phyloP scores from a whole-genome alignment of 2,888 invertebrate genomes.

The Piscicola geometra region DNA sequence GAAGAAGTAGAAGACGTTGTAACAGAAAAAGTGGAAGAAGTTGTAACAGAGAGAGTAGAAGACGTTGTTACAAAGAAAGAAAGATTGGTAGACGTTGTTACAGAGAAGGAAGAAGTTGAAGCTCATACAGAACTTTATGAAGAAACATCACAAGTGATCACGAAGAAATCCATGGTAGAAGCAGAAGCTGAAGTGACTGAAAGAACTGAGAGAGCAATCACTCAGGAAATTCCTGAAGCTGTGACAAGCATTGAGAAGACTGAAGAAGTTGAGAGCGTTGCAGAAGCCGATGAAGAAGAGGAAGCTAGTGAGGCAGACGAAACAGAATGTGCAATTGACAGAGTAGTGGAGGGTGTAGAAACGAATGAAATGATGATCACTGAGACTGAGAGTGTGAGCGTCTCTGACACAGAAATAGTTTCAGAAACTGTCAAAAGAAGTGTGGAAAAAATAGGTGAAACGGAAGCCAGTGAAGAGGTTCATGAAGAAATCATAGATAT shows the following conservation, averaged over 20 bases:
- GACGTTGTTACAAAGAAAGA: background rate
- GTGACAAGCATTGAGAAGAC: background rate
- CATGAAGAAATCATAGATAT: no score
- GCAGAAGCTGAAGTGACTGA: background rate
- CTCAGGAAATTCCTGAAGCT: background rate
- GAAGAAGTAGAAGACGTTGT: background rate
- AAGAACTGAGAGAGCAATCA: background rate
- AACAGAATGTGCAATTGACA: no score
- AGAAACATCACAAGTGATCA: background rate
- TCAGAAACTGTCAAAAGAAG: no score
- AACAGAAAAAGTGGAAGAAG: background rate
- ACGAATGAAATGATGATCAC: no score
- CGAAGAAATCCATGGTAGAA: background rate
- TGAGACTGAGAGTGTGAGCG: no score
- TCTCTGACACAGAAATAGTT: no score
- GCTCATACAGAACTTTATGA: background rate
- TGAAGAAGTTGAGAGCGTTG: background rate
- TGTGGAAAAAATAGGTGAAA: no score
- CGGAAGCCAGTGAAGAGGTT: no score
- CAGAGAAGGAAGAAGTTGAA: slow-evolving; percentile 2
- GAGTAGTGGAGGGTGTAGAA: no score
- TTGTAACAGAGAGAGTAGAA: no score
- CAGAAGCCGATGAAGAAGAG: background rate
- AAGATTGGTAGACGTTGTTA: background rate
- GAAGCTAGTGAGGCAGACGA: no score